These are phyloP conservation scores for Drosophila anomalipes DNA, from an alignment of 2,888 invertebrate genomes.

Conservation along the genomic window DNA sequence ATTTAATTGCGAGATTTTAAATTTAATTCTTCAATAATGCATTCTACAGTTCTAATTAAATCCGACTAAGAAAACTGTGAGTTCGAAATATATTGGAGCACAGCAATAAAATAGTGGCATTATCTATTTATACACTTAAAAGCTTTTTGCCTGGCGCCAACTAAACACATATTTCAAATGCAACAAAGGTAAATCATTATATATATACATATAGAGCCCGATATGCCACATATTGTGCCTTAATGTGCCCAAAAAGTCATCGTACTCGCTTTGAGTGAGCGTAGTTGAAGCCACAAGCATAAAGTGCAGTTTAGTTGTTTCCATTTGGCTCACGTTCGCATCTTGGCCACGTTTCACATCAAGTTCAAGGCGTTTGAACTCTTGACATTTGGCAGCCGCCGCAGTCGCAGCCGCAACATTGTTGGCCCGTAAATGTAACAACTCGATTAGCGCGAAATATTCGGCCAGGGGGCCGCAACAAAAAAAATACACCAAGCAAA, in stretches of 20 bases:
- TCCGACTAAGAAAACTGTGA: neutral
- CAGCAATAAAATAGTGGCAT: too few species aligned
- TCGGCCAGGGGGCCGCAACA: slow-evolving; percentile 41
- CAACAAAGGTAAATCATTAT: too few species aligned
- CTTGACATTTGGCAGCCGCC: slow-evolving; percentile 75
- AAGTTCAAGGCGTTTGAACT: slow-evolving; percentile 81
- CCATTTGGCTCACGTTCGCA: slow-evolving; percentile 71
- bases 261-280: slow-evolving; percentile 2
- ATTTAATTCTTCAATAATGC: neutral
- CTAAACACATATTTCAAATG: neutral
- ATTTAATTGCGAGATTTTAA: too few species aligned
- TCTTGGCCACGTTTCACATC: slow-evolving; percentile 76
- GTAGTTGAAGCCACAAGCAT: slow-evolving; percentile 46
- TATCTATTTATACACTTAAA: too few species aligned
- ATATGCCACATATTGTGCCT: neutral
- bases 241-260: neutral
- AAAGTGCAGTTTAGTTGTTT: slow-evolving; percentile 54
- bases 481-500: slow-evolving; percentile 38
- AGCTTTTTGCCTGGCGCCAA: too few species aligned
- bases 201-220: neutral
- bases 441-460: slow-evolving; percentile 80
- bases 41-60: neutral
- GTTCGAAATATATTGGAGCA: too few species aligned
- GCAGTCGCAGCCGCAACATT: slow-evolving; percentile 43
- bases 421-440: slow-evolving; percentile 74